Evolutionary conservation across 1,140 invertebrate genomes (phyloP).

Genomic region (Anoplophora glabripennis): DNA sequence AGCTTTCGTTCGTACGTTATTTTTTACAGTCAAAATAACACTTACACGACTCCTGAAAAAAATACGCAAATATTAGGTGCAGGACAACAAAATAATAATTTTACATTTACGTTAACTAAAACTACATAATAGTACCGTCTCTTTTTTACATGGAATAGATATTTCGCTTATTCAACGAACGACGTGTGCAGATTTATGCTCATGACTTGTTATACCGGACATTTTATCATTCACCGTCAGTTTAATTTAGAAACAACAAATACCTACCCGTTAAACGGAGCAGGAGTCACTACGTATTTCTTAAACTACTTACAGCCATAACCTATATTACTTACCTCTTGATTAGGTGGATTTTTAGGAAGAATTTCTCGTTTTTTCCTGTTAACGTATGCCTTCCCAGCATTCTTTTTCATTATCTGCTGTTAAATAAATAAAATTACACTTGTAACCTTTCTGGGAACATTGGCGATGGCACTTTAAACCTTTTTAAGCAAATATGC

Average conservation of each 20-base stretch:
- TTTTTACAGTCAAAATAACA: neutral
- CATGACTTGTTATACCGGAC: too few relatives aligned
- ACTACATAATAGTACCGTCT: too few relatives aligned
- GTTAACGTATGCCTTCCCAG: constrained; percentile 6
- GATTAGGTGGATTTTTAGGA: constrained; percentile 3
- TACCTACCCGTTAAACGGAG: too few relatives aligned
- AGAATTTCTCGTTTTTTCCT: constrained; percentile 7
- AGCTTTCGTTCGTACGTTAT: constrained; percentile 5
- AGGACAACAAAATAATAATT: constrained; percentile 5
- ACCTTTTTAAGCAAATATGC: constrained; percentile 8
- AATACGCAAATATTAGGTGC: neutral
- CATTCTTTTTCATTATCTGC: constrained; percentile 10
- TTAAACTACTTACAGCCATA: constrained; percentile 2
- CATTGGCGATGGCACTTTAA: constrained; percentile 6
- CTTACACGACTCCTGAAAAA: neutral
- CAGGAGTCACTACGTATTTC: too few relatives aligned
- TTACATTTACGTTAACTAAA: too few relatives aligned
- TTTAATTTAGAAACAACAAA: too few relatives aligned
- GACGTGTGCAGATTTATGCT: too few relatives aligned
- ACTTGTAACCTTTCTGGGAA: constrained; percentile 7
- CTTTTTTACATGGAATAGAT: too few relatives aligned
- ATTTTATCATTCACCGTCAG: too few relatives aligned
- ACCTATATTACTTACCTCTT: constrained; percentile 2
- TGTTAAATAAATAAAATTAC: constrained; percentile 3
- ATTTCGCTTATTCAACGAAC: too few relatives aligned